Evolutionary conservation across 2,888 invertebrate genomes (phyloP), one percentile per base, ranked within the genome.

Genomic region (Athripsodes cinereus): DNA sequence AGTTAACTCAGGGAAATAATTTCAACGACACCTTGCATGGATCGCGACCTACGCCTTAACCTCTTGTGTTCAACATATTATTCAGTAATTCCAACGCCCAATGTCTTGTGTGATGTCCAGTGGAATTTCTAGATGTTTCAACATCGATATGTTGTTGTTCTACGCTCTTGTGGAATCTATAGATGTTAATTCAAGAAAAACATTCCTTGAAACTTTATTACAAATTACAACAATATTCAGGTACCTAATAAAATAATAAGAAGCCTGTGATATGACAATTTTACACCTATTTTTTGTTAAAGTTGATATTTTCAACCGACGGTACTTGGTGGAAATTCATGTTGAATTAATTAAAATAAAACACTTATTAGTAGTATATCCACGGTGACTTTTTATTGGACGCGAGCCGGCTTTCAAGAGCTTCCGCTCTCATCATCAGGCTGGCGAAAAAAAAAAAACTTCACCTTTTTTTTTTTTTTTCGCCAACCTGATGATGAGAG

Each of bases 181-280:
- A 55, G 49, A 48, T 20, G 55, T 49, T 48, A 55, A 55, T 55
- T n/a, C n/a, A n/a, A n/a, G n/a, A 55, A 55, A 48, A 48, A 49
- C 55, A 55, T 55, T 55, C 55, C 22, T 49, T 20, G 48, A 21
- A 31, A 34, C 35, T 8, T 47, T 55, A 55, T 55, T 40, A 16
- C 40, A 8, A 13, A 55, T 55, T 40, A 16, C 40, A 8, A 13
- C 40, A 13, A 40, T 40, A 40, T 44, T 40, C 35, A 5, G 21
- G 20, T 19, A 18, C 2, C 5, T 26, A 16, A 40, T 40, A 40
- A 10, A 26, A 26, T 40, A 40, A 3, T 8, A 40, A 40, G 13
- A 40, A 40, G 2, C 2, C 40, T 13, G 40, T 13, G 40, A 8
- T 5, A 13, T 40, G 13, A 40, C 40, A 13, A 40, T 40, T 40